Percentiles rank a stretch among this genome's conserved stretches.
Conservation (phyloP, 2,113 vertebrate species). For the Ia io region DNA sequence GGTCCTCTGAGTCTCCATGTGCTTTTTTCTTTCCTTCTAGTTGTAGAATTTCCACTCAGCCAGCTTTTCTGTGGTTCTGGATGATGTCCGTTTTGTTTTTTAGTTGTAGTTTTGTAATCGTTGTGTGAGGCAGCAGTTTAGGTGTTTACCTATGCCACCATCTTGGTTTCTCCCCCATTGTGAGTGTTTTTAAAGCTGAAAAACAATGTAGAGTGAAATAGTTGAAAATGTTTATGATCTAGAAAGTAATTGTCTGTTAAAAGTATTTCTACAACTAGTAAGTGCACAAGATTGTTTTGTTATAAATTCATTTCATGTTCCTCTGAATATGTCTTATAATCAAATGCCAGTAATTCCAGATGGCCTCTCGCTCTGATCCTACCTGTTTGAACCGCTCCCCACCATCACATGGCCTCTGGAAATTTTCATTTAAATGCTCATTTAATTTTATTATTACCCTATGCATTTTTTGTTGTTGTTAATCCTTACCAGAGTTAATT, state of each 20-base stretch:
- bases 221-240: conserved; percentile 14
- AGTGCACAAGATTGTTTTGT: neutral
- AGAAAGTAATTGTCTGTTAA: neutral
- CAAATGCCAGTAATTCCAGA: neutral
- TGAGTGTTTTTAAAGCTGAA: conserved; percentile 21
- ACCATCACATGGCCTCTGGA: neutral
- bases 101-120: no score
- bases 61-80: no score
- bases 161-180: no score
- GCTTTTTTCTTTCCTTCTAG: no score
- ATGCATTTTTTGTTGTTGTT: neutral
- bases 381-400: neutral
- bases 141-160: no score
- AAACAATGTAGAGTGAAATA: neutral
- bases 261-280: neutral
- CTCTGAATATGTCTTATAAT: neutral
- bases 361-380: neutral
- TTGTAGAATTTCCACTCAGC: no score
- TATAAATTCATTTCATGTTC: neutral
- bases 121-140: no score
- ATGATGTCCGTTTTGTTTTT: no score
- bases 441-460: neutral
- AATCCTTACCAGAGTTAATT: no score
- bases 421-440: neutral
- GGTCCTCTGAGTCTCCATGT: no score